Conservation (phyloP, 2,797 vertebrate genomes). For the Sciurus vulgaris region DNA sequence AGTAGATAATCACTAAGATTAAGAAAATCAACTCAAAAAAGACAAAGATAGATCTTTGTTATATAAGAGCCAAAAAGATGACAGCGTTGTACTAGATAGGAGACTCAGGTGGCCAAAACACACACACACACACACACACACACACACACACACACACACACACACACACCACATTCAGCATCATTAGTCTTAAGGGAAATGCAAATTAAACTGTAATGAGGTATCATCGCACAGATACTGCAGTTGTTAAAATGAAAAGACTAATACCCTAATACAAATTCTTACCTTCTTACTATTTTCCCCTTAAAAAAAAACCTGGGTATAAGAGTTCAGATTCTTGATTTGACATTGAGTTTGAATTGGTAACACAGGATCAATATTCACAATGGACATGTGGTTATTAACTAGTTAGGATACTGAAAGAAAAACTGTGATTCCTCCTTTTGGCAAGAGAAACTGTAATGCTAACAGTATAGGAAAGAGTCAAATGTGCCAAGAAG, state of each 20-base stretch:
- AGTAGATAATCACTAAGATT: background rate
- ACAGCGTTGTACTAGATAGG: background rate
- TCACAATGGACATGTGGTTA: too few relatives aligned
- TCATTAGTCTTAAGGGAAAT: background rate
- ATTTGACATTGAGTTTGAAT: conserved; percentile 8
- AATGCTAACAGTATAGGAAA: background rate
- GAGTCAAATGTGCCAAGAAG: background rate
- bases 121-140: background rate
- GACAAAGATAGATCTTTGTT: background rate
- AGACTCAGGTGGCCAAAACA: background rate
- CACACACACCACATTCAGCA: background rate
- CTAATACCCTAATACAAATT: background rate
- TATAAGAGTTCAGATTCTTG: background rate
- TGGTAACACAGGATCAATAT: background rate
- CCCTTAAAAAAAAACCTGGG: background rate
- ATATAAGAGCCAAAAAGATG: background rate
- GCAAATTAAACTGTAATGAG: background rate
- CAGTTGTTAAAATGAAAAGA: conserved; percentile 25
- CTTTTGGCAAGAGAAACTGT: background rate
- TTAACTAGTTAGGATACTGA: background rate
- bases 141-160: background rate
- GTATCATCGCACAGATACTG: background rate
- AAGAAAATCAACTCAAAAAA: background rate
- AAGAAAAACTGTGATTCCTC: background rate
- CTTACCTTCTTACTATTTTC: background rate